Conservation (phyloP, 2,797 vertebrate genomes). For the Anguilla pacifica region DNA sequence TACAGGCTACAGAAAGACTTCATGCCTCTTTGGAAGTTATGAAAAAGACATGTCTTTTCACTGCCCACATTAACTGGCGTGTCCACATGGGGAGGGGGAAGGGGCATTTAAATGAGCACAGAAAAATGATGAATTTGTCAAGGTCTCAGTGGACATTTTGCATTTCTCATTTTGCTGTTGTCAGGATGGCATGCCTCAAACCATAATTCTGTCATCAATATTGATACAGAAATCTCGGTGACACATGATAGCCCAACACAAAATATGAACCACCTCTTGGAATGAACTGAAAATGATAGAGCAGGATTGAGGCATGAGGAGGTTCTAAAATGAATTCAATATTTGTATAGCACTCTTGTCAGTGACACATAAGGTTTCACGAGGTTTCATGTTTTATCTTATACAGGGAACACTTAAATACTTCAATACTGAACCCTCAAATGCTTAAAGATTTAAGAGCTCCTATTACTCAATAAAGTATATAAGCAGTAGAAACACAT, state of each 20-base stretch:
- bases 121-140: constrained; percentile 17
- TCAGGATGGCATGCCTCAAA: not conserved
- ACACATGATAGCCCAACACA: not conserved
- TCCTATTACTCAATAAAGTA: not conserved
- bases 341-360: constrained; percentile 1
- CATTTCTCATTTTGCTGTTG: constrained; percentile 9
- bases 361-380: not conserved
- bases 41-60: not conserved
- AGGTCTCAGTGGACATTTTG: not conserved
- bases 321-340: not conserved
- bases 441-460: not conserved
- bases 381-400: not conserved
- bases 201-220: constrained; percentile 14
- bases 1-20: not conserved
- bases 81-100: not conserved
- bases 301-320: not conserved
- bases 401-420: not conserved
- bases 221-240: constrained; percentile 11
- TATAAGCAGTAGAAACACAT: not conserved
- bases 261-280: not conserved
- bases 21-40: not conserved
- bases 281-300: constrained; percentile 12
- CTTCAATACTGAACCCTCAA: not conserved
- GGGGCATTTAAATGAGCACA: not conserved
- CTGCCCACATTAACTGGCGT: not conserved